Base-by-base conservation (phyloP, 2,888 invertebrate genomes). In the Aromia moschata region DNA sequence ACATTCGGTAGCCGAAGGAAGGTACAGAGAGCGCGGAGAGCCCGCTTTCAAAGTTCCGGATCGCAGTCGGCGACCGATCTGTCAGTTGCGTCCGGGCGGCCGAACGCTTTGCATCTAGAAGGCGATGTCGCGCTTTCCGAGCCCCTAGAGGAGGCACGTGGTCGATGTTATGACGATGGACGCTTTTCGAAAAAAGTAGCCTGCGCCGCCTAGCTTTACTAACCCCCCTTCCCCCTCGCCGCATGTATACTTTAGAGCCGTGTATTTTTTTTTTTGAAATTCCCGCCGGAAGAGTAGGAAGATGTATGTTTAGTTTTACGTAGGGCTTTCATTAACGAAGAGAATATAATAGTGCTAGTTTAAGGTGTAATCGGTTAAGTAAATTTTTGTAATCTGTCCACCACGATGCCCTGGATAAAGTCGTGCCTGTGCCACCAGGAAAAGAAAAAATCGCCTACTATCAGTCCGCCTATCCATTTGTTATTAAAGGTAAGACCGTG, bases 401-500 rank as follows among this genome's bases (percentile, higher is more conserved):
- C 17, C 56, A 67, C 63, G 65, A 82, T 82, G 82, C 81, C 81
- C 71, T 82, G 82, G 82, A 80, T 82, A 68, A 81, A 80, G 68
- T 80, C 81, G 53, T 82, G 82, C 69, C 73, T 82, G 68, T 82
- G 81, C 69, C 81, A 81, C 57, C 81, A 81, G 65, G 81, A 81
- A 67, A 81, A 81, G 74, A 81, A 81, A 74, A 80, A 79, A 66
- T 64, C 73, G 20, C 81, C 81, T 25, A 77, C 78, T 33, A 82
- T 83, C 69, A 82, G 82, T 70, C 81, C 81, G 36, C 83, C 83
- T 45, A 79, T 83, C 64, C 83, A 83, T 77, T 76, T 83, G 58
- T 72, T 82, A 60, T 72, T 81, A 64, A 82, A 82, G 82, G 82
- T 82, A 78, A 76, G 70, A 2, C 33, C 7, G 7, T 25, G n/a